Base-by-base conservation (phyloP, 2,797 vertebrate genomes). In the Momotus momota region DNA sequence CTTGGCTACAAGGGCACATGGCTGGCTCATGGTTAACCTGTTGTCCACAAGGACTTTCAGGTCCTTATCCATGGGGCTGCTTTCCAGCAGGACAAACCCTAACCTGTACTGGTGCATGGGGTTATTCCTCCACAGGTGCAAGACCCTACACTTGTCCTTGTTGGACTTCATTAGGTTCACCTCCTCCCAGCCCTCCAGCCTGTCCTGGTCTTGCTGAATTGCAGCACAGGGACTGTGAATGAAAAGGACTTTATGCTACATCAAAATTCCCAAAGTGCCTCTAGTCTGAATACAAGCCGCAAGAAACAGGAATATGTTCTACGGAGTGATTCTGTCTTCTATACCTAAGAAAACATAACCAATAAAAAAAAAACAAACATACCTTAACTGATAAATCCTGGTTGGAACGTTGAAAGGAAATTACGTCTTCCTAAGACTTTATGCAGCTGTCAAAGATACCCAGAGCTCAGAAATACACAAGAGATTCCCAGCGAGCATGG, bases 371-470 rank as follows among this genome's bases (percentile, higher is more conserved):
- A 35, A 35, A 19, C 22, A 89, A 81, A 83, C 69, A 12, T 94
- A 95, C 95, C 92, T 91, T 45, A 75, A 72, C 35, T 75, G 62
- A 54, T 52, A 77, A 88, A 75, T 69, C 49, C 40, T 60, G 35
- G 14, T 70, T 23, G 41, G n/a, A 85, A 80, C 77, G 23, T 60
- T 2, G 2, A 81, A 27, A 9, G 33, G 58, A 81, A 96, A 77
- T 72, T 31, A 81, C 0, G 0, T 58, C 43, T 40, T 74, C 19
- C 12, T 35, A 54, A 85, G 87, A 71, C n/a, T 54, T 90, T 72
- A 52, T 72, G 51, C 40, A 40, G 22, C 22, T 26, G 6, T 71
- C 38, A 74, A 55, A 86, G n/a, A 60, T 35, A 80, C 7, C 3
- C 27, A 74, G 65, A 82, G 29, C 14, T 77, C 70, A 91, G 54